Evolutionary conservation across 1,140 invertebrate species (phyloP), one percentile per base, ranked within the genome.

Genomic region (Temnothorax nylanderi): DNA sequence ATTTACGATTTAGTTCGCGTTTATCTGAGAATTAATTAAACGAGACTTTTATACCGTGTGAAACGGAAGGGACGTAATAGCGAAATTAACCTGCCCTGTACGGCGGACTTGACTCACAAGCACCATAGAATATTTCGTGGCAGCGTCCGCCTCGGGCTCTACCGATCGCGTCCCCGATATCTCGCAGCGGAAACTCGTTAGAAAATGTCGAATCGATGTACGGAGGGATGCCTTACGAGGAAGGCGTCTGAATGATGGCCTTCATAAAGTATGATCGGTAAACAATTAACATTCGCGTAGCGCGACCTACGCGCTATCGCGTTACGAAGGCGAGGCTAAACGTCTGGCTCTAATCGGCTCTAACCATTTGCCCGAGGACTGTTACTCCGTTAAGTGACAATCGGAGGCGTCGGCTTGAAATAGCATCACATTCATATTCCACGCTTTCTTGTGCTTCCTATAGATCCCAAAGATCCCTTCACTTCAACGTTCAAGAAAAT

Each of bases 321-420:
- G 72, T 91, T 87, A 86, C 81, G 56, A 74, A 84, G 67, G 60
- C 47, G 44, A 75, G 51, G 76, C 60, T 90, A 84, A 89, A 85
- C 72, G 75, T 60, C 58, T 74, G 41, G 41, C 54, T 77, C 21
- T 58, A 78, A 88, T 90, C 64, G 74, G 87, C 87, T 89, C 87
- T 91, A 91, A 94, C 92, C 93, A 94, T 94, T 94, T 93, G 93
- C 93, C 93, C 89, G 87, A 84, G 80, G 93, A 93, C 92, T 92
- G 90, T 92, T 92, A 93, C 91, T 93, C 95, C 94, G 94, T 95
- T 95, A 95, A 95, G 89, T 94, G 94, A 95, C 94, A 95, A 95
- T 95, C 92, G 91, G 91, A 94, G 90, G 92, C 91, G 93, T 91
- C 91, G 91, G 87, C 84, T 91, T 93, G 93, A 94, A 94, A 92